These are phyloP conservation scores for Cotesia typhae DNA, from an alignment of 1,140 invertebrate genomes.

Conservation along the genomic window DNA sequence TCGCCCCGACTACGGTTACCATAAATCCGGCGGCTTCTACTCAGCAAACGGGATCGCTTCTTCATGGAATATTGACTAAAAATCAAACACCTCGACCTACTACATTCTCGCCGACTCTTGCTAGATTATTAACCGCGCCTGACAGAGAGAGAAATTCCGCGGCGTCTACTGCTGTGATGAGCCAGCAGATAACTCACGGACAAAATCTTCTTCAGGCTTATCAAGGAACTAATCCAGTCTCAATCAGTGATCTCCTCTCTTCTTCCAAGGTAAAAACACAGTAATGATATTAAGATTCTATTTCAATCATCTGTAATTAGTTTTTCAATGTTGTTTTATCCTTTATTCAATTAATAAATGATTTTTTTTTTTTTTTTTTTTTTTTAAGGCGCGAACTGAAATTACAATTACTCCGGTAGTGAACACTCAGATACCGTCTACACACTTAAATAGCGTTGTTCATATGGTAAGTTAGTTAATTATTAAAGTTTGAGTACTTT, in stretches of 20 bases:
- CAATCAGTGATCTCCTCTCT: constrained; percentile 70
- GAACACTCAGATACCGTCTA: constrained; percentile 52
- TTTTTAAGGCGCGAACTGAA: constrained; percentile 64
- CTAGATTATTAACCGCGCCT: constrained; percentile 77
- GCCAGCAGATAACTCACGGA: constrained; percentile 51
- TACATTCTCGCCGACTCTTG: constrained; percentile 80
- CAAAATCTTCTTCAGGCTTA: constrained; percentile 60
- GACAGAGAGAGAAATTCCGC: constrained; percentile 61
- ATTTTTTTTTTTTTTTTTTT: constrained; percentile 23
- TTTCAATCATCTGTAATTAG: no score
- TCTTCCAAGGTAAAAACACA: constrained; percentile 69
- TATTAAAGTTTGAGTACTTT: constrained; percentile 13
- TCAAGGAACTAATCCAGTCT: constrained; percentile 62
- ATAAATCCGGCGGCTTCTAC: constrained; percentile 56
- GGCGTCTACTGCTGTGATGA: constrained; percentile 38
- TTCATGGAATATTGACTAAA: constrained; percentile 79
- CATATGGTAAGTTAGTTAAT: constrained; percentile 54
- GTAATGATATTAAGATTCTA: background rate
- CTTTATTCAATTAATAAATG: constrained; percentile 7
- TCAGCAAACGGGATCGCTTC: constrained; percentile 70
- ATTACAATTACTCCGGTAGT: constrained; percentile 69
- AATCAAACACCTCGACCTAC: constrained; percentile 65
- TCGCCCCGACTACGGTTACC: constrained; percentile 62
- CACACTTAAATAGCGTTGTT: constrained; percentile 57
- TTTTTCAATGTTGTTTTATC: constrained; percentile 23